Evolutionary conservation across 1,140 invertebrate species (phyloP).

Genomic region (Trichomalopsis sarcophagae): DNA sequence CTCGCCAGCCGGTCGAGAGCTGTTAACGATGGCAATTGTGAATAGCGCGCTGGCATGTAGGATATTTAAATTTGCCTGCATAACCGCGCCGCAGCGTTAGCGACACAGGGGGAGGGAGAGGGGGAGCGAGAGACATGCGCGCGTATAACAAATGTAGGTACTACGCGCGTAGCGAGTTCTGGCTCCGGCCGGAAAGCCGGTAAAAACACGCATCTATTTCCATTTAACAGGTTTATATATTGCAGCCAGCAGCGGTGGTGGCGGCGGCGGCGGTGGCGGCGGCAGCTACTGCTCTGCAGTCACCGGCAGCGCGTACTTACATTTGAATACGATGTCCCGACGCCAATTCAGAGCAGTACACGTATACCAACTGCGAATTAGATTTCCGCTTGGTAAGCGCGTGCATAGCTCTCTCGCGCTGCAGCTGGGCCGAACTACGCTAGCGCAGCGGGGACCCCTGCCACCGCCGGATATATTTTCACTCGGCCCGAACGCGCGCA

Average conservation of each 20-base stretch:
- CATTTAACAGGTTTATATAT: slow-evolving; percentile 75
- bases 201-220: slow-evolving; percentile 75
- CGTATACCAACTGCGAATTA: slow-evolving; percentile 64
- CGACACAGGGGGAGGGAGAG: background rate
- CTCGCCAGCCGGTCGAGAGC: slow-evolving; percentile 55
- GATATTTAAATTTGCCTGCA: slow-evolving; percentile 73
- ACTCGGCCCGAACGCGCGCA: background rate
- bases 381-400: slow-evolving; percentile 56
- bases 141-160: slow-evolving; percentile 33
- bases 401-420: background rate
- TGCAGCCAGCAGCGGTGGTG: slow-evolving; percentile 39
- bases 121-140: background rate
- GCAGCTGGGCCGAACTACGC: background rate
- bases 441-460: background rate
- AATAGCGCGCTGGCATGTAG: slow-evolving; percentile 53
- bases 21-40: slow-evolving; percentile 61
- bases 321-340: slow-evolving; percentile 74
- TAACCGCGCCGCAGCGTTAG: slow-evolving; percentile 60
- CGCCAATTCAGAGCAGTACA: slow-evolving; percentile 65
- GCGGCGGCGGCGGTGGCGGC: background rate
- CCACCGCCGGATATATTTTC: background rate
- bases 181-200: slow-evolving; percentile 62
- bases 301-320: slow-evolving; percentile 72
- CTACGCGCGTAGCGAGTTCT: slow-evolving; percentile 56
- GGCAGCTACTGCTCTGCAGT: slow-evolving; percentile 57